A percentile compares a stretch with the other conserved stretches of the same genome.
Conservation (phyloP, 35 echinoderm and acorn worm genomes). For the Apostichopus japonicus region DNA sequence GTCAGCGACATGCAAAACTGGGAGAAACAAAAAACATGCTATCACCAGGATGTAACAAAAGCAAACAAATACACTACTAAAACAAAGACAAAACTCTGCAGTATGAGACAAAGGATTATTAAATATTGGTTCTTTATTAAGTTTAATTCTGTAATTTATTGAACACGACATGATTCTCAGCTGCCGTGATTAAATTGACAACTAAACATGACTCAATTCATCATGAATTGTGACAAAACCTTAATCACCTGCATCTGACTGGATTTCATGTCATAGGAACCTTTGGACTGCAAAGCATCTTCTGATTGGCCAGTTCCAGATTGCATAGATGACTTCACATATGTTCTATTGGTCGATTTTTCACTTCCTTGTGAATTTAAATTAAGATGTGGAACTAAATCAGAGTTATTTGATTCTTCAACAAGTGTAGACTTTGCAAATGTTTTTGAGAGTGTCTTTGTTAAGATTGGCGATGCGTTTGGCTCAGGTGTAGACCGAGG, state of each 20-base stretch:
- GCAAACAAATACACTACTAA: too few relatives aligned
- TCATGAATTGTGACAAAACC: background rate
- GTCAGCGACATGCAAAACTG: too few relatives aligned
- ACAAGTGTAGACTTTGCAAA: background rate
- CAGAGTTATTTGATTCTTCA: background rate
- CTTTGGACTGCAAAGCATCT: constrained; percentile 4
- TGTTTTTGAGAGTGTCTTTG: background rate
- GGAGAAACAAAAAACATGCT: too few relatives aligned
- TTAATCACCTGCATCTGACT: background rate
- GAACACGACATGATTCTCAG: too few relatives aligned
- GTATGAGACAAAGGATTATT: too few relatives aligned
- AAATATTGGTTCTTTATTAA: too few relatives aligned
- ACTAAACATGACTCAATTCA: too few relatives aligned
- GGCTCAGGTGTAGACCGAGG: constrained; percentile 68
- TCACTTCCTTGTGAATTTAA: constrained; percentile 22
- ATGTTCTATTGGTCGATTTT: constrained; percentile 17
- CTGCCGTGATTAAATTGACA: too few relatives aligned
- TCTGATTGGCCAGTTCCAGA: background rate
- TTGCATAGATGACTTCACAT: constrained; percentile 1
- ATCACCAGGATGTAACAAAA: too few relatives aligned
- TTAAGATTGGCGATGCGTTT: constrained; percentile 77
- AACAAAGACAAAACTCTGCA: too few relatives aligned
- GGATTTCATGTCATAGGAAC: background rate
- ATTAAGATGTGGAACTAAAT: constrained; percentile 17
- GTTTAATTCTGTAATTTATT: too few relatives aligned